Evolutionary conservation across 2,888 invertebrate genomes (phyloP), one percentile per base, ranked within the genome.

Genomic region (Acrobasis consociella): DNA sequence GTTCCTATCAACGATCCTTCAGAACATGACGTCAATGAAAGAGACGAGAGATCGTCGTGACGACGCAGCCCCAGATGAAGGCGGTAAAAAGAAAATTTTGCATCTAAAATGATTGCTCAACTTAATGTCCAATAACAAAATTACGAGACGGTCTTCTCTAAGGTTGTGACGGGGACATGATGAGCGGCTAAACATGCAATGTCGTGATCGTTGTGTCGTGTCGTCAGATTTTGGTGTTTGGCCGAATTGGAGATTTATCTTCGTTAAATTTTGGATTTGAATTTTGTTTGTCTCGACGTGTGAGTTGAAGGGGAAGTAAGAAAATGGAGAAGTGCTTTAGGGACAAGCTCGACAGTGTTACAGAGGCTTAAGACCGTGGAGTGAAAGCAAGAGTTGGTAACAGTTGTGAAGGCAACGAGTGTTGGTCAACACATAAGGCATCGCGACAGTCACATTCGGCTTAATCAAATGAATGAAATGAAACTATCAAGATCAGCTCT

Each of bases 151-250:
- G 84, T 86, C 88, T 83, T 82, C 82, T 80, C 90, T 89, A 90
- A 85, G 87, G 85, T 86, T 85, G 90, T 89, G 90, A 88, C 88
- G 87, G 89, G 91, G 85, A 82, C 83, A 78, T 83, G 80, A 89
- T 91, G 91, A 90, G 86, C 86, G 82, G 86, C 91, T 91, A 91
- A 87, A 86, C 91, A 91, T 91, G 91, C 91, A 91, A 90, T 91
- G 91, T 88, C 87, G 89, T 90, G 91, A 87, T 83, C 82, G 72
- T 85, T 80, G 87, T 87, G 88, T 87, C 83, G 85, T 89, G 89
- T 88, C 83, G 78, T 71, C 75, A 70, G 72, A 71, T 75, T 75
- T 76, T 81, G 55, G 81, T 85, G 82, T 83, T 81, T 76, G 73
- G 86, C 87, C 90, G 89, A 89, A 89, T 87, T 73, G 62, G 67